Conservation (phyloP, 2,888 invertebrate genomes). For the Phaedon cochleariae region DNA sequence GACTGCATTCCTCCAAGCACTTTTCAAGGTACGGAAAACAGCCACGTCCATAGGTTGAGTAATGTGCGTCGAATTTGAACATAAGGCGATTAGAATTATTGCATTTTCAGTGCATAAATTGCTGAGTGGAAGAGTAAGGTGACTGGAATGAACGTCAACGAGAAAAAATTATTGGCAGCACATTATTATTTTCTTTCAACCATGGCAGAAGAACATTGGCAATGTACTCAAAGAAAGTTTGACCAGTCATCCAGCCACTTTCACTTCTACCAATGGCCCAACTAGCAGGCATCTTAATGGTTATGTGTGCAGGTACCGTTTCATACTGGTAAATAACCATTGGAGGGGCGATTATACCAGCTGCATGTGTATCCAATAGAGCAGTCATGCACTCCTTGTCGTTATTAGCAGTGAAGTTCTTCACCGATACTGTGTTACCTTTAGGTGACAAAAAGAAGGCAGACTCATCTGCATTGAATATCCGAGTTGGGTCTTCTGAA, state of each 20-base stretch:
- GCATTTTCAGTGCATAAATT: slow-evolving; percentile 26
- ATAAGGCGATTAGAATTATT: slow-evolving; percentile 21
- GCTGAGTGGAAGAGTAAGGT: slow-evolving; percentile 25
- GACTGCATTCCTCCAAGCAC: too few relatives aligned
- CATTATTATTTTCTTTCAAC: slow-evolving; percentile 27
- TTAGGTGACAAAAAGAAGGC: slow-evolving; percentile 17
- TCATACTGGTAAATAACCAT: slow-evolving; percentile 30
- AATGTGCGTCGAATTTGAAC: slow-evolving; percentile 18
- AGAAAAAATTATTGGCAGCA: slow-evolving; percentile 24
- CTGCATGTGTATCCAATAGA: slow-evolving; percentile 28
- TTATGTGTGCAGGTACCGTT: slow-evolving; percentile 26
- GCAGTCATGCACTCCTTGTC: slow-evolving; percentile 26
- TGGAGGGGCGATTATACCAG: slow-evolving; percentile 21
- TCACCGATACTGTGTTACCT: slow-evolving; percentile 9
- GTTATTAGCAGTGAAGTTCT: slow-evolving; percentile 20
- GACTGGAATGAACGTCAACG: slow-evolving; percentile 24
- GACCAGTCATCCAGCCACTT: slow-evolving; percentile 52
- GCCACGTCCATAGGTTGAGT: slow-evolving; percentile 19
- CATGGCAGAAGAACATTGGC: slow-evolving; percentile 50
- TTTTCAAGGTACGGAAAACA: slow-evolving; percentile 23
- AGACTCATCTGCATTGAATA: slow-evolving; percentile 24
- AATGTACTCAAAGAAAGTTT: slow-evolving; percentile 54
- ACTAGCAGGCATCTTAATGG: slow-evolving; percentile 19
- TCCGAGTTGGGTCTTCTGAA: slow-evolving; percentile 10
- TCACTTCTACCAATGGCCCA: slow-evolving; percentile 36